These are phyloP conservation scores for Homarus gammarus DNA, from an alignment of 2,888 invertebrate genomes.

Conservation along the genomic window DNA sequence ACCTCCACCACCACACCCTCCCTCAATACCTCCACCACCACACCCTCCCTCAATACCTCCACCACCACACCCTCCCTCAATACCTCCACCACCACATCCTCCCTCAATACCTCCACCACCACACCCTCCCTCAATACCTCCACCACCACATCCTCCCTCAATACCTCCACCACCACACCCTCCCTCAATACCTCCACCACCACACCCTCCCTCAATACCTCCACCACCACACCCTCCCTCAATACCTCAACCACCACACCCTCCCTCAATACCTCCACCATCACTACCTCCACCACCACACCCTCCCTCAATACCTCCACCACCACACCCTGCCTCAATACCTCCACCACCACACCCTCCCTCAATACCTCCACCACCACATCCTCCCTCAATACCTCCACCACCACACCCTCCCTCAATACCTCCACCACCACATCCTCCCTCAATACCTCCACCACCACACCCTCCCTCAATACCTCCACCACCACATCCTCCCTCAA, in stretches of 20 bases:
- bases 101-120: neutral
- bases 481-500: neutral
- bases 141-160: neutral
- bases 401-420: too few relatives aligned
- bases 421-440: neutral
- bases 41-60: neutral
- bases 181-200: neutral
- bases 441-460: too few relatives aligned
- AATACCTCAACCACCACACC: too few relatives aligned
- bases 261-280: neutral
- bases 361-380: too few relatives aligned
- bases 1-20: neutral
- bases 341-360: too few relatives aligned
- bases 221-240: neutral
- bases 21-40: neutral
- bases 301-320: too few relatives aligned
- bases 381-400: too few relatives aligned
- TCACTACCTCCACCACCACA: too few relatives aligned
- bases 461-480: neutral
- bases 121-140: neutral
- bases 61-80: neutral
- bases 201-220: neutral
- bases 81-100: neutral
- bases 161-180: neutral
- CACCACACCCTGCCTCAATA: too few relatives aligned